Percentiles rank a stretch among this genome's conserved stretches.
phyloP scores from a whole-genome alignment of 2,888 invertebrate species.

The Pyralis farinalis region DNA sequence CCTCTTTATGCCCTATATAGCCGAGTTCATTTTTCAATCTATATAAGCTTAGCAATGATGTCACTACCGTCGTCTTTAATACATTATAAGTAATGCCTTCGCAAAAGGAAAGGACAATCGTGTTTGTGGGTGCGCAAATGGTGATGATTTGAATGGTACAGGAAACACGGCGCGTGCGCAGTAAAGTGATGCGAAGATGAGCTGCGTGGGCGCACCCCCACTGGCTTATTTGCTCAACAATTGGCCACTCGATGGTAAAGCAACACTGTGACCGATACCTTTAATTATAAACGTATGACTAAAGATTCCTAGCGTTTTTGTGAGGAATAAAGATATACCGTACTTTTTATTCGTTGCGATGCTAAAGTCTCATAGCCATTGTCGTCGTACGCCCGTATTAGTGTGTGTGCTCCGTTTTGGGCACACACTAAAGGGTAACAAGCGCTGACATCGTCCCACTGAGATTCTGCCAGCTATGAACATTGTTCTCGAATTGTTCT shows the following conservation, averaged over 20 bases:
- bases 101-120: constrained; percentile 43
- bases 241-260: constrained; percentile 39
- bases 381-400: not conserved
- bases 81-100: constrained; percentile 33
- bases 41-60: constrained; percentile 31
- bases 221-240: constrained; percentile 55
- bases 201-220: constrained; percentile 72
- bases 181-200: constrained; percentile 70
- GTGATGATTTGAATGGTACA: constrained; percentile 59
- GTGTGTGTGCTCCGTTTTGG: no score
- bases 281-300: not conserved
- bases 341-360: no score
- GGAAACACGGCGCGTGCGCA: constrained; percentile 70
- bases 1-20: no score
- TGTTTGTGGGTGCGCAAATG: constrained; percentile 54
- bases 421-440: not conserved
- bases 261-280: constrained; percentile 8
- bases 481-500: constrained; percentile 53
- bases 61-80: constrained; percentile 36
- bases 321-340: no score
- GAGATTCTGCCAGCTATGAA: constrained; percentile 42
- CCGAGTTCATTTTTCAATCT: not conserved
- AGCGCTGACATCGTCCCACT: constrained; percentile 19
- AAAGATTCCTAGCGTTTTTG: not conserved
- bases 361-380: not conserved